Evolutionary conservation across 2,113 vertebrate genomes (phyloP), one percentile per base, ranked within the genome.

Genomic region (Melanocharis versteri): DNA sequence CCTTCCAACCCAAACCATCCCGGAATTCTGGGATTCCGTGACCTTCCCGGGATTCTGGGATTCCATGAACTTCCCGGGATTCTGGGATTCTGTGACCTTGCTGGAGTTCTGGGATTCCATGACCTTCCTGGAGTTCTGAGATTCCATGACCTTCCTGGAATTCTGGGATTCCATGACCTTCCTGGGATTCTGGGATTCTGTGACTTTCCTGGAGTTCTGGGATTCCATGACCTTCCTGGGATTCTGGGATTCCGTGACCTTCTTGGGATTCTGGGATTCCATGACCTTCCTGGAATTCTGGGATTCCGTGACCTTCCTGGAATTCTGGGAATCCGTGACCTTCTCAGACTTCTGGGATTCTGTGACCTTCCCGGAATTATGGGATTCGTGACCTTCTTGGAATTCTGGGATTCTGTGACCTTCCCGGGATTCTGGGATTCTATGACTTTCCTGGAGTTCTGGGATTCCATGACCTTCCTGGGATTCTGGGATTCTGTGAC

Each of bases 291-390:
- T 2, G 6, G 53, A 21, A 77, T 68, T 44, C 33, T 0, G 8
- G 7, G 4, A 12, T 50, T 58, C 37, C 3, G 0, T 3, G 22
- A 58, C 16, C 13, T 53, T 14, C 14, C 3, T 2, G 6, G 53
- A 21, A 77, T 68, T 44, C 33, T 0, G 8, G 7, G 4, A 12
- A 42, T 58, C 37, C 3, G 0, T 3, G 22, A 58, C 16, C 13
- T 53, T 14, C 14, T 15, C 3, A 6, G 53, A 21, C 68, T 68
- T 44, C 33, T 0, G 8, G 7, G 4, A 12, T 50, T 58, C 37
- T 2, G 0, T 3, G 22, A 58, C 16, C 13, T 53, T 14, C 14
- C 3, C 18, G n/a, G n/a, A n/a, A n/a, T n/a, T n/a, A n/a, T n/a
- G n/a, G n/a, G n/a, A n/a, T n/a, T n/a, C n/a, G n/a, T n/a, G n/a